phyloP scores from a whole-genome alignment of 2,888 invertebrate genomes.

The Onchidella celtica region DNA sequence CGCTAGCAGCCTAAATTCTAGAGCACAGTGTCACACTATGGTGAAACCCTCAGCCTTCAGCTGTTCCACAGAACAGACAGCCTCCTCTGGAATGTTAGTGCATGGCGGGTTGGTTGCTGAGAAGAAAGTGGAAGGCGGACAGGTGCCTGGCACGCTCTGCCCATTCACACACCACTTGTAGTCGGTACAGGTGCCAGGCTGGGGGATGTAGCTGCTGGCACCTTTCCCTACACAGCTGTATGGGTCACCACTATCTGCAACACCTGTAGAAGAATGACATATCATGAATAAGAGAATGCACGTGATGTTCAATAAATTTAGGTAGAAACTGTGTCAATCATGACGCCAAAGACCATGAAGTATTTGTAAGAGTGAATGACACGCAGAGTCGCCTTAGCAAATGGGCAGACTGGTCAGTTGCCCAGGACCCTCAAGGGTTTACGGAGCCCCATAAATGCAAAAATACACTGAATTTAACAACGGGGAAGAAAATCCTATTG shows the following conservation, averaged over 20 bases:
- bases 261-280: background rate
- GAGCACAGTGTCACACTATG: background rate
- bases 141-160: background rate
- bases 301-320: no score
- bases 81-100: background rate
- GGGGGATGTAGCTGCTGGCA: background rate
- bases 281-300: no score
- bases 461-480: no score
- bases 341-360: no score
- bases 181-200: background rate
- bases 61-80: background rate
- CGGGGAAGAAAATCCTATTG: no score
- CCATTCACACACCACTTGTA: constrained; percentile 13
- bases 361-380: no score
- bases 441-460: no score
- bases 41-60: background rate
- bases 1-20: background rate
- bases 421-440: no score
- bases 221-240: constrained; percentile 14
- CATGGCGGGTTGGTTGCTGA: background rate
- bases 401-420: no score
- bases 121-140: background rate
- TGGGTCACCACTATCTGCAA: background rate
- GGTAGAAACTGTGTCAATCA: no score
- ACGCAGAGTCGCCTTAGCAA: no score